phyloP scores from a whole-genome alignment of 2,113 vertebrate genomes.

The Miniopterus natalensis region DNA sequence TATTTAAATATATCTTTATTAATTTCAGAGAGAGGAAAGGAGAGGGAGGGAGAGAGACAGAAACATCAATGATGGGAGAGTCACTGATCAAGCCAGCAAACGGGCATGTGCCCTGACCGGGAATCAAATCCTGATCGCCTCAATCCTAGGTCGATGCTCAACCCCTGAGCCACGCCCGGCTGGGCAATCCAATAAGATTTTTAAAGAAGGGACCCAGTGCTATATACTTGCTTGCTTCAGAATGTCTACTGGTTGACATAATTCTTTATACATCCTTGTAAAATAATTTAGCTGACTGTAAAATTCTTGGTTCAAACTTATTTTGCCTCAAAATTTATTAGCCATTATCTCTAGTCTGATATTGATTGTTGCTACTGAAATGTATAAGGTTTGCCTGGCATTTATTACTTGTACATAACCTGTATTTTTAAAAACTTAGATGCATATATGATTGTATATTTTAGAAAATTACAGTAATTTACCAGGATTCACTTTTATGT shows the following conservation, averaged over 20 bases:
- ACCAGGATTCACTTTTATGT: neutral
- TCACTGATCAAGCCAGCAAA: too few species aligned
- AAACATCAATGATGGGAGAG: too few species aligned
- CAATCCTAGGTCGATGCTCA: too few species aligned
- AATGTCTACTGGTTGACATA: neutral
- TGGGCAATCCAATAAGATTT: neutral
- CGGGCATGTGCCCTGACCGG: too few species aligned
- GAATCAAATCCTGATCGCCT: too few species aligned
- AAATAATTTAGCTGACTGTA: conserved; percentile 24
- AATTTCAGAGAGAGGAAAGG: too few species aligned
- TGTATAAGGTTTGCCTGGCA: neutral
- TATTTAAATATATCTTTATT: too few species aligned
- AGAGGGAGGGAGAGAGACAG: too few species aligned
- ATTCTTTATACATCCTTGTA: neutral
- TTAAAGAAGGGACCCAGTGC: neutral
- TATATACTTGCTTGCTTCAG: neutral
- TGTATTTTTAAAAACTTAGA: neutral
- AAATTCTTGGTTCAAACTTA: conserved; percentile 15
- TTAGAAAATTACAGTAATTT: conserved; percentile 29
- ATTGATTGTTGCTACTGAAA: neutral
- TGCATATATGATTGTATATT: neutral
- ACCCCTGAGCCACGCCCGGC: too few species aligned
- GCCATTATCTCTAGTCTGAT: neutral
- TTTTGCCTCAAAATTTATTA: neutral
- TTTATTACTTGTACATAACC: neutral